Evolutionary conservation across 2,888 invertebrate genomes (phyloP), one percentile per base, ranked within the genome.

Genomic region (Pterostichus niger): DNA sequence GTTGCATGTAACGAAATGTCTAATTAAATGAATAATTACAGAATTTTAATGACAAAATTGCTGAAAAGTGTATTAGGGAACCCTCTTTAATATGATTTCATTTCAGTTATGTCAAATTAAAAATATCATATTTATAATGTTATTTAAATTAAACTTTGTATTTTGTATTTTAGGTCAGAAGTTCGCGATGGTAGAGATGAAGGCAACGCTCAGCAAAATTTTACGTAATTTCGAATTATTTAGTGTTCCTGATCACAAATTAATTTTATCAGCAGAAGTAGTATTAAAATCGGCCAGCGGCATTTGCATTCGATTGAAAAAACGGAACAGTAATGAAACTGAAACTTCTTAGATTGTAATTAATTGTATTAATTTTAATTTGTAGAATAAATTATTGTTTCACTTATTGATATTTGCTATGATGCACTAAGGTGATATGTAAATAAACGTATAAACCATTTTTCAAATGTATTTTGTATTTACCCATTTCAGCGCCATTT

Each of bases 161-260:
- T 83, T 15, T 82, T 84, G 85, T 80, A 61, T 76, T 85, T 76
- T 83, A 86, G 91, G 91, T 76, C 91, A 91, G 87, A 91, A 90
- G 86, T 91, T 89, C 87, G 92, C 89, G 54, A 89, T 92, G 88
- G 87, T 93, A 86, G 92, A 93, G 87, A 88, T 93, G 85, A 93
- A 93, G 87, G 88, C 91, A 0, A 88, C 90, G 0, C 83, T 93
- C 1, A 91, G 92, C 0, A 91, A 91, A 86, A 85, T 93, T 5
- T 86, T 93, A 11, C 90, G 91, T 77, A 88, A 90, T 56, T 93
- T 91, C 85, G 88, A 90, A 84, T 87, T 90, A 10, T 84, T 89
- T 4, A 88, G 87, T 15, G 84, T 84, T 33, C 84, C 85, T 10
- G 87, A 89, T 13, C 89, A 90, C 40, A 89, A 90, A 85, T 90